These are phyloP conservation scores for Alsophila aescularia DNA, from an alignment of 2,888 invertebrate genomes.

Conservation along the genomic window DNA sequence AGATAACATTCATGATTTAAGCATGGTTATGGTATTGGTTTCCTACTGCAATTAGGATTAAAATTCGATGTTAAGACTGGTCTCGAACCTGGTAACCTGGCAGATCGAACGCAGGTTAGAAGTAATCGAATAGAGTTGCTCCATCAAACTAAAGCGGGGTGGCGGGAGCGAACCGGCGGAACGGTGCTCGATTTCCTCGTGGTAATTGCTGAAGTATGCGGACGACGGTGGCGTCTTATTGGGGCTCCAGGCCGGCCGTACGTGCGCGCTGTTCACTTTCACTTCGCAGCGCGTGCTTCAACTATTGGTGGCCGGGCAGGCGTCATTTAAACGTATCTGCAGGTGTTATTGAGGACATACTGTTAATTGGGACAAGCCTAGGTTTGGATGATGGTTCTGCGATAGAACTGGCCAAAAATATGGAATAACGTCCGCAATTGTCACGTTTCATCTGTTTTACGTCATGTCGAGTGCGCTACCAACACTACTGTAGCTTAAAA, in stretches of 20 bases:
- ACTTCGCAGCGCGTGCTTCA: conserved; percentile 74
- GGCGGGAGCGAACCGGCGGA: conserved; percentile 58
- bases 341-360: conserved; percentile 52
- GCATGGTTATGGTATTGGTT: too few species aligned
- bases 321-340: conserved; percentile 56
- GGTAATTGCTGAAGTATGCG: conserved; percentile 82
- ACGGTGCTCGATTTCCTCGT: conserved; percentile 78
- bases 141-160: conserved; percentile 42
- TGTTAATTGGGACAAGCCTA: conserved; percentile 21
- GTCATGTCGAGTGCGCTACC: not conserved
- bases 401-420: not conserved
- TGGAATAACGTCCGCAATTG: not conserved
- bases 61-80: too few species aligned
- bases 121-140: conserved; percentile 13
- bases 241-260: conserved; percentile 75
- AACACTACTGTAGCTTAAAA: not conserved
- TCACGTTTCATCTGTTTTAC: not conserved
- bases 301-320: conserved; percentile 60
- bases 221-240: conserved; percentile 81
- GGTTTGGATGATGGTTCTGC: not conserved
- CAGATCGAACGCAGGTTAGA: too few species aligned
- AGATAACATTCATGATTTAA: too few species aligned
- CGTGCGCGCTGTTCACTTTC: conserved; percentile 82
- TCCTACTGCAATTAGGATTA: too few species aligned
- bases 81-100: too few species aligned